Evolutionary conservation across 2,888 invertebrate genomes (phyloP), one percentile per base, ranked within the genome.

Genomic region (Acrocera orbiculus): DNA sequence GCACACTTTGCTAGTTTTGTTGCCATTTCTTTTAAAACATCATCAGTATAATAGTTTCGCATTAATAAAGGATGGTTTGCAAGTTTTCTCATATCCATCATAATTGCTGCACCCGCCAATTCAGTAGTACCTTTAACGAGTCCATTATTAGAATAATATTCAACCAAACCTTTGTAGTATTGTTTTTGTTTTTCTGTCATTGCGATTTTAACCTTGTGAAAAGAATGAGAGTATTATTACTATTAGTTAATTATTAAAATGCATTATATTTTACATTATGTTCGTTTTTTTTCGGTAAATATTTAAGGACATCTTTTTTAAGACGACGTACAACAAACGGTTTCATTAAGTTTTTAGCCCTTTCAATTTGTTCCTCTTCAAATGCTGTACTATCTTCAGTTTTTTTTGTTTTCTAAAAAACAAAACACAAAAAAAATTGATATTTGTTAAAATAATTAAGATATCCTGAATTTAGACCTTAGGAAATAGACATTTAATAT

Each of bases 341-440:
- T 54, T 82, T 83, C 82, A 96, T 90, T 44, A 96, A 93, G 31
- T 79, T 69, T 54, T 95, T 93, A 0, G 95, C 95, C 49, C 92
- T 85, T 10, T 76, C 75, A 27, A 96, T 82, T 56, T 90, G 83
- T 36, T 83, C 78, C 51, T 76, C 72, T 53, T 92, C 93, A 58
- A 90, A 95, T n/a, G 75, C 62, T 0, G 80, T 77, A 14, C 69
- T 56, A 22, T 72, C 70, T 7, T 75, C 73, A 8, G 69, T 69
- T 1, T 59, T 60, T 3, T 53, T 57, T 41, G 64, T 66, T 15
- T 16, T 27, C 3, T 6, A 15, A 16, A 45, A 44, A 43, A 37
- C 29, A 22, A 20, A 28, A 9, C n/a, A 22, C 8, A 22, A 27
- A 34, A 16, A 16, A 28, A 19, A 4, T 27, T 5, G 16, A 63